Evolutionary conservation across 2,888 invertebrate genomes (phyloP).

Genomic region (Drosophila ustulata): DNA sequence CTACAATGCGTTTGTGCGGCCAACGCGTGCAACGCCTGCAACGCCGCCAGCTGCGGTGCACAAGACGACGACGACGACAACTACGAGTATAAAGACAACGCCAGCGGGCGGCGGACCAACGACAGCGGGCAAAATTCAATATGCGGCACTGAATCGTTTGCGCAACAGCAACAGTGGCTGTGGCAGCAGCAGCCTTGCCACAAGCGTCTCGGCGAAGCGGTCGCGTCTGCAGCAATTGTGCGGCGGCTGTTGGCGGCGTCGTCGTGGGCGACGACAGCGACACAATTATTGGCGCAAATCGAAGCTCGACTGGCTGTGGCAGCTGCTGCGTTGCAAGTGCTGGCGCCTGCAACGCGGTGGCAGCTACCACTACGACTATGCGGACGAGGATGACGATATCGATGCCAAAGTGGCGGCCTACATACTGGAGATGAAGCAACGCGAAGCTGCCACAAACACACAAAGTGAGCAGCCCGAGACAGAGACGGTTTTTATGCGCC

Average conservation of each 20-base stretch:
- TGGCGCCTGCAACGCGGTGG: constrained; percentile 25
- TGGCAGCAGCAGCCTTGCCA: constrained; percentile 20
- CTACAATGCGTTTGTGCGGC: constrained; percentile 59
- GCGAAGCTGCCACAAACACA: constrained; percentile 56
- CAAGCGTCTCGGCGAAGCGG: constrained; percentile 9
- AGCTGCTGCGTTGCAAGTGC: constrained; percentile 47
- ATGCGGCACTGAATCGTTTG: constrained; percentile 79
- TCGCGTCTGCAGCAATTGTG: constrained; percentile 26
- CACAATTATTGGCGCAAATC: constrained; percentile 54
- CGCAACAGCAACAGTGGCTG: constrained; percentile 47
- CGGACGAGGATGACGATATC: constrained; percentile 82
- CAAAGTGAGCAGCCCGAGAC: constrained; percentile 64
- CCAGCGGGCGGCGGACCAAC: constrained; percentile 30
- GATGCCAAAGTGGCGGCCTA: constrained; percentile 83
- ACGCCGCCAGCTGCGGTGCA: constrained; percentile 63
- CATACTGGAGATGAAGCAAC: constrained; percentile 78
- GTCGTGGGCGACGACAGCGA: constrained; percentile 17
- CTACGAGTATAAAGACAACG: constrained; percentile 38
- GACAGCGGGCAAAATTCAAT: constrained; percentile 74
- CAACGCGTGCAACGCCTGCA: constrained; percentile 32
- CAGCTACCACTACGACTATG: constrained; percentile 67
- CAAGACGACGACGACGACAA: constrained; percentile 51
- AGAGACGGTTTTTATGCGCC: constrained; percentile 21
- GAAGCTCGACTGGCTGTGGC: constrained; percentile 25
- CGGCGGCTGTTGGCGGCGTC: constrained; percentile 43